Base-by-base conservation (phyloP, 2,113 vertebrate genomes). In the Callopanchax toddi region DNA sequence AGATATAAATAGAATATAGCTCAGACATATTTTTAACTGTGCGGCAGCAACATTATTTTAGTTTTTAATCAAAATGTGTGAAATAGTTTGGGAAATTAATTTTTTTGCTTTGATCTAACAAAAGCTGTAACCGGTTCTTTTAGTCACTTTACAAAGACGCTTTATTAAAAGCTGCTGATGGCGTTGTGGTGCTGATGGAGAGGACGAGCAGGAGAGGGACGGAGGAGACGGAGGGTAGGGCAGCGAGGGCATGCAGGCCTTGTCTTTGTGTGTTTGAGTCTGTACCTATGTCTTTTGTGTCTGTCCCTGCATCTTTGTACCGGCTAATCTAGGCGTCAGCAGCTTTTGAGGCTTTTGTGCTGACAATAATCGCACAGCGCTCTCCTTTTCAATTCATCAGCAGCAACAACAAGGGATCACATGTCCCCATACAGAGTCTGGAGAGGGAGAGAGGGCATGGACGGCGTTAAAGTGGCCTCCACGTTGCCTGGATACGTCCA, bases 261-360 rank as follows among this genome's bases (percentile, higher is more conserved):
- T 1, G 71, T 76, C 49, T 75, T 44, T 77, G 74, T 63, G 23
- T 37, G 56, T 77, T 65, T 72, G 74, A 25, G 64, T 62, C 37
- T 51, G 53, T 71, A 76, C 68, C 57, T 82, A 62, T 72, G 70
- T 75, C 48, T 82, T 70, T 85, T 42, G 26, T 56, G 75, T 78
- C 20, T 67, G 68, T 82, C 60, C 62, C 73, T 56, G 69, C 44
- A 56, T 88, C 91, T 93, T 93, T 93, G 89, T 91, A 89, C 92
- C 72, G 81, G 90, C 93, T 93, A 92, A 93, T 94, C 94, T 95
- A 91, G 86, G 95, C 93, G 94, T 96, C 94, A 97, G 95, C 95
- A 96, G 93, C 93, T 95, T 96, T 93, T 94, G 93, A 95, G 96
- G 94, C 94, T 94, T 94, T 94, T 96, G 93, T 94, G 95, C 95